Evolutionary conservation across 1,140 invertebrate genomes (phyloP).

Genomic region (Phymastichus coffea): DNA sequence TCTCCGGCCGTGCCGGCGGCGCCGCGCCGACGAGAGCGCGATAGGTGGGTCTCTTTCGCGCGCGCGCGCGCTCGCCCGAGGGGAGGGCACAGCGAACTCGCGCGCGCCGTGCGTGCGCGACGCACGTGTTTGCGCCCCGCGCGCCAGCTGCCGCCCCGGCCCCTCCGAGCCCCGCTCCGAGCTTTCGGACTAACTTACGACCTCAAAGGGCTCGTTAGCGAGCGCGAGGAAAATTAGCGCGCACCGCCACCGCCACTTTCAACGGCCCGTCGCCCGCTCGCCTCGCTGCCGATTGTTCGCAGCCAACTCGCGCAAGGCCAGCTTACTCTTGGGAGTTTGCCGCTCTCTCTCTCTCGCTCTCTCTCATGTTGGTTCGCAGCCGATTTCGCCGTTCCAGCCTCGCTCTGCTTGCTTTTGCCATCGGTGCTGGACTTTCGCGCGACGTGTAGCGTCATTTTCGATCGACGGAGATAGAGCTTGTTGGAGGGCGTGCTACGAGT

Average conservation of each 20-base stretch:
- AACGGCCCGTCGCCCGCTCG: background rate
- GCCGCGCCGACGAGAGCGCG: conserved; percentile 8
- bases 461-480: no score
- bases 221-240: conserved; percentile 45
- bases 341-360: no score
- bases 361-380: no score
- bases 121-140: conserved; percentile 31
- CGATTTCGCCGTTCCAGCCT: no score
- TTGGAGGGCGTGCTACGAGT: no score
- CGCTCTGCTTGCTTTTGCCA: no score
- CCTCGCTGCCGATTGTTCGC: no score
- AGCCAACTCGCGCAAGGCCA: background rate
- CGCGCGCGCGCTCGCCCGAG: conserved; percentile 7
- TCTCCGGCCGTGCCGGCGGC: conserved; percentile 24
- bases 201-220: conserved; percentile 51
- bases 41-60: no score
- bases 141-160: background rate
- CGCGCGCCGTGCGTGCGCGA: conserved; percentile 34
- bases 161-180: background rate
- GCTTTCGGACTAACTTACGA: conserved; percentile 44
- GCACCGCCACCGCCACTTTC: no score
- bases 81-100: conserved; percentile 4
- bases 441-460: no score
- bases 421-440: no score
- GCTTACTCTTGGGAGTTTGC: no score